phyloP scores from a whole-genome alignment of 2,113 vertebrate species.

The Centropristis striata region DNA sequence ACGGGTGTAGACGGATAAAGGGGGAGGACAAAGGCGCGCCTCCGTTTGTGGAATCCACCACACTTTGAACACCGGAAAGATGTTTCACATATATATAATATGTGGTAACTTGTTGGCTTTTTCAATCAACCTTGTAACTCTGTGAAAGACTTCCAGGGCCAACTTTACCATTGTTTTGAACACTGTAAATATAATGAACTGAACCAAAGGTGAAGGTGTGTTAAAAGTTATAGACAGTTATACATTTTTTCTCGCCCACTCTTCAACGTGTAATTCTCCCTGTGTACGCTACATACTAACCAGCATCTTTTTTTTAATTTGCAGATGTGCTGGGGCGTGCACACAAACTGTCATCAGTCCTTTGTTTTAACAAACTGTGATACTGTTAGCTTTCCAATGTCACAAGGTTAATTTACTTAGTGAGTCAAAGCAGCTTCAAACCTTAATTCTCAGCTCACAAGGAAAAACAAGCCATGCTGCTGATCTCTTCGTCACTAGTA shows the following conservation, averaged over 20 bases:
- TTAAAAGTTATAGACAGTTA: background rate
- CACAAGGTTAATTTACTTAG: constrained; percentile 82
- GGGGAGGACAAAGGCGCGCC: constrained; percentile 86
- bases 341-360: constrained; percentile 15
- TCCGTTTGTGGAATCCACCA: constrained; percentile 81
- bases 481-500: constrained; percentile 59
- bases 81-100: constrained; percentile 32
- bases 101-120: constrained; percentile 12
- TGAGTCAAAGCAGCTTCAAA: constrained; percentile 78
- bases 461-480: constrained; percentile 72
- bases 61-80: constrained; percentile 48
- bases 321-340: constrained; percentile 5
- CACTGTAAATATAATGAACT: constrained; percentile 20
- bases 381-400: constrained; percentile 67
- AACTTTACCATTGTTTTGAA: constrained; percentile 5
- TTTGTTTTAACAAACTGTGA: constrained; percentile 63
- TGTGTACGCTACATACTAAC: background rate
- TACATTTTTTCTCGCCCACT: background rate
- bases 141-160: background rate
- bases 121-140: constrained; percentile 19
- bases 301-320: background rate
- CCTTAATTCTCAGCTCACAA: constrained; percentile 75
- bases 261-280: constrained; percentile 17
- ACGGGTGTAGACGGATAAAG: constrained; percentile 44
- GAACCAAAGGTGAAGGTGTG: constrained; percentile 5